phyloP scores from a whole-genome alignment of 2,797 vertebrate genomes.

The Gephyroberyx darwinii region DNA sequence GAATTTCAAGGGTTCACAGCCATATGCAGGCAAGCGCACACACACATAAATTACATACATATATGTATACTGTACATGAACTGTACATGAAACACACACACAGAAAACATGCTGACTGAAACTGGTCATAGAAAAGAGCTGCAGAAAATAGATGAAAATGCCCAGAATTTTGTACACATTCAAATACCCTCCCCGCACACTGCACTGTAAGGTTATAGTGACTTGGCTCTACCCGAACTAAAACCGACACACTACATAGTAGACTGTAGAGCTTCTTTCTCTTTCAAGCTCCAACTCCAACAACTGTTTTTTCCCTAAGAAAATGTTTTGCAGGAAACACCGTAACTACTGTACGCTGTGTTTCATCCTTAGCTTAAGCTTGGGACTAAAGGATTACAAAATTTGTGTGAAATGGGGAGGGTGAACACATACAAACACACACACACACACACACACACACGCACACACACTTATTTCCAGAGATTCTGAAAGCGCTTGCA shows the following conservation, averaged over 20 bases:
- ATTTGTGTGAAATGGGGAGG: background rate
- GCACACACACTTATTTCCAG: conserved; percentile 11
- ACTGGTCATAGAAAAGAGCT: background rate
- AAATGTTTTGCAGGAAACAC: background rate
- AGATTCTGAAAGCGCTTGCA: conserved; percentile 40
- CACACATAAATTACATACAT: background rate
- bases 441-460: background rate
- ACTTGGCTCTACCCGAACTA: conserved; percentile 15
- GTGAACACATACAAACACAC: background rate
- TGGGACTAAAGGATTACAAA: background rate
- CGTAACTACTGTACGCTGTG: background rate
- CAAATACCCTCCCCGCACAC: too few relatives aligned
- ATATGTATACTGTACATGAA: too few relatives aligned
- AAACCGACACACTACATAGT: conserved; percentile 4
- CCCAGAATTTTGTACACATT: conserved; percentile 8
- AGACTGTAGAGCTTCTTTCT: conserved; percentile 11
- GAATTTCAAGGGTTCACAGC: conserved; percentile 43
- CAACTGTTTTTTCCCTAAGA: background rate
- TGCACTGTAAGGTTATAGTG: background rate
- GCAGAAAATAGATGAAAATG: background rate
- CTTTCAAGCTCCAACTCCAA: background rate
- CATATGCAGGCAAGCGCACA: conserved; percentile 14
- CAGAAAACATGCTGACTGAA: background rate
- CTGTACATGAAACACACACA: too few relatives aligned
- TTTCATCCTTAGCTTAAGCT: background rate